A percentile compares a stretch with the other conserved stretches of the same genome.
phyloP scores from a whole-genome alignment of 2,113 vertebrate genomes.

The Elanus axillaris region DNA sequence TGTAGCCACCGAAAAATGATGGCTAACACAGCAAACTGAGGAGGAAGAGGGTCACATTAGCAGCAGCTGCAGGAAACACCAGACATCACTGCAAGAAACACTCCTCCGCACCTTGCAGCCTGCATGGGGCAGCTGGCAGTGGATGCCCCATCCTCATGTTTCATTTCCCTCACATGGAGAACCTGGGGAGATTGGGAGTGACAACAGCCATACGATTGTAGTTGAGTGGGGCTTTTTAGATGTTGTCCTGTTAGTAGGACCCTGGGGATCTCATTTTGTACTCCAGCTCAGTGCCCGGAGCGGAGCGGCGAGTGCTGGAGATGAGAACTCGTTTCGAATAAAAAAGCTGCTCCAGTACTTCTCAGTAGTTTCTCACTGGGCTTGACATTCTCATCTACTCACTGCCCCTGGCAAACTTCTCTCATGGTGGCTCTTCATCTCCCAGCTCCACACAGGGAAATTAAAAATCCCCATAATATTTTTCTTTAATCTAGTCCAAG shows the following conservation, averaged over 20 bases:
- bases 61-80: not conserved
- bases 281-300: not conserved
- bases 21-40: not conserved
- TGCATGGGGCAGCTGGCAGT: accelerated
- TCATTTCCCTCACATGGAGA: not conserved
- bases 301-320: not conserved
- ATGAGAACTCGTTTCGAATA: not conserved
- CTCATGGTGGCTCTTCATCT: constrained; percentile 37
- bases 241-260: constrained; percentile 31
- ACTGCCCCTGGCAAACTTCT: constrained; percentile 45
- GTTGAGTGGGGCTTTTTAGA: constrained; percentile 16
- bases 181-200: not conserved
- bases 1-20: not conserved
- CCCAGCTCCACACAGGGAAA: constrained; percentile 47
- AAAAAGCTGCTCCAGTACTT: constrained; percentile 18
- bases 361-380: constrained; percentile 52
- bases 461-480: constrained; percentile 45
- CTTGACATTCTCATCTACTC: constrained; percentile 64
- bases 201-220: not conserved
- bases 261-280: constrained; percentile 46
- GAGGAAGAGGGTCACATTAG: not conserved
- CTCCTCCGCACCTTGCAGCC: not conserved
- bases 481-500: constrained; percentile 52
- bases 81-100: not conserved
- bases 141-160: not conserved